phyloP scores from a whole-genome alignment of 2,113 vertebrate species.

The Tragelaphus buxtoni region DNA sequence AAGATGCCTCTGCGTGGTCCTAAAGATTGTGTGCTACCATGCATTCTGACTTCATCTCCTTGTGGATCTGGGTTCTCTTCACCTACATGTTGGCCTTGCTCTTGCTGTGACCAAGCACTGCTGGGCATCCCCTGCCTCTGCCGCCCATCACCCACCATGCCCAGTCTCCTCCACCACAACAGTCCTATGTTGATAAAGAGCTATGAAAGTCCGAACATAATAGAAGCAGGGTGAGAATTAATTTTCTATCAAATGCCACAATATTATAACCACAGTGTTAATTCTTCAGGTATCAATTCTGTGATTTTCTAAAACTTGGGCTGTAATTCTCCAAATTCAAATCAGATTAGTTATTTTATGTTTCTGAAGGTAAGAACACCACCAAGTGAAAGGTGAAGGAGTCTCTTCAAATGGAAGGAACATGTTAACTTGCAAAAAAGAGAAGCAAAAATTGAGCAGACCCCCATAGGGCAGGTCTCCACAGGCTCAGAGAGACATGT shows the following conservation, averaged over 20 bases:
- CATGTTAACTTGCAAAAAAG: neutral
- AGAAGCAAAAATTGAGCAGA: neutral
- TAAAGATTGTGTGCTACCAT: neutral
- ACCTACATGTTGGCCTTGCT: neutral
- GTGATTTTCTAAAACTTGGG: neutral
- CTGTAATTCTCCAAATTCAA: neutral
- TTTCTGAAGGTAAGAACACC: neutral
- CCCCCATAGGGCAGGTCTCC: rapidly evolving
- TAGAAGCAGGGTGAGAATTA: neutral
- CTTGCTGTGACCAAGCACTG: no score
- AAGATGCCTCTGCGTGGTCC: neutral
- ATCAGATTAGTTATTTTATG: neutral
- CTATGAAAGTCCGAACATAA: neutral
- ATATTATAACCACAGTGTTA: neutral
- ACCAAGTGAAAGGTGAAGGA: neutral
- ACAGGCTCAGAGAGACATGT: rapidly evolving
- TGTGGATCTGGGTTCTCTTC: neutral
- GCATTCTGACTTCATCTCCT: neutral
- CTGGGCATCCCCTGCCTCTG: neutral
- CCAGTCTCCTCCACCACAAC: neutral
- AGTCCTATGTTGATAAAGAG: neutral
- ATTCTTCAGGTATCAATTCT: neutral
- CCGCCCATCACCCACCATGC: neutral
- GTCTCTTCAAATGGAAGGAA: neutral
- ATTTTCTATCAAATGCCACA: neutral